Base-by-base conservation (phyloP, 2,113 vertebrate genomes). In the Lycocorax pyrrhopterus region DNA sequence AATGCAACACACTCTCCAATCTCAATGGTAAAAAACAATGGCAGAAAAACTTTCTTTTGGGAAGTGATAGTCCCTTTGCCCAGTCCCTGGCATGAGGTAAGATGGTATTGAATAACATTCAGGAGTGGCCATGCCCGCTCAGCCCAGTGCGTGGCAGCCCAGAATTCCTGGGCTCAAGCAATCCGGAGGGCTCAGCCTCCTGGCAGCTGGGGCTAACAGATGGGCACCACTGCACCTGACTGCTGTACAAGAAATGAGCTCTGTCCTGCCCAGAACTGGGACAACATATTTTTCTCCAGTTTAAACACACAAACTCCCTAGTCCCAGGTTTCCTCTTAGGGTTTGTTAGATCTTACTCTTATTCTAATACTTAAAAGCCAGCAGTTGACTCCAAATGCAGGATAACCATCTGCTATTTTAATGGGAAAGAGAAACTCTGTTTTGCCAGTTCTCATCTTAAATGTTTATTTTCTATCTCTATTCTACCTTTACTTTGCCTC, bases 71-170 rank as follows among this genome's bases (percentile, higher is more conserved):
- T 64, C n/a, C 23, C 19, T 66, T n/a, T 56, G 51, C 19, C 41
- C n/a, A 29, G 15, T 10, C 49, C 23, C 7, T 47, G 41, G 25
- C 13, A 25, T 9, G 41, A n/a, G 59, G 16, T 35, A 30, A 20
- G 25, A 30, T 32, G 35, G 10, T 12, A 14, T 32, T 20, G 55
- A 58, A 16, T 30, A 58, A n/a, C 32, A 26, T 51, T 43, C 17
- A 51, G 32, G 21, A 4, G 11, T 51, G n/a, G 59, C 49, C 29
- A 7, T 55, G 23, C 29, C 18, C 4, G 3, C 32, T 76, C 32
- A 35, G 25, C 20, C 49, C 41, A 63, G 55, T 0, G 0, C 19
- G 16, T 5, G 10, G 46, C 32, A 53, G 29, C 49, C 13, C 35
- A 35, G 25, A 58, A 35, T 51, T 76, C 62, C 72, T 67, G 26